These are phyloP conservation scores for Buphagus erythrorhynchus DNA, from an alignment of 2,797 vertebrate genomes.

Conservation along the genomic window DNA sequence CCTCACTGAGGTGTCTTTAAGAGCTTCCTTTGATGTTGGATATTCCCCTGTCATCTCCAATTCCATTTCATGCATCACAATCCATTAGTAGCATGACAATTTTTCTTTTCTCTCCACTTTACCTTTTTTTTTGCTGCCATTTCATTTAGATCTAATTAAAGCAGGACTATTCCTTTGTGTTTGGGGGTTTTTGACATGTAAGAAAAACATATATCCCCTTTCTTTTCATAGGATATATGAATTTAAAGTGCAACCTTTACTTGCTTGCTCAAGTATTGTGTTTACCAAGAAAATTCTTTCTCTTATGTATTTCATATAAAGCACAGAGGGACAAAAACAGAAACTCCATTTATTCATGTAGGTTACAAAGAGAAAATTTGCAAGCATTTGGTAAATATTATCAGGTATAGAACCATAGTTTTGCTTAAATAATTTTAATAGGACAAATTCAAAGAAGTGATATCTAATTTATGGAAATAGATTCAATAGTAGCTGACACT, in stretches of 20 bases:
- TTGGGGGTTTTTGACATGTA: fast-evolving
- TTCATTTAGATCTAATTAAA: neutral
- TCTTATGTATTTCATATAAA: neutral
- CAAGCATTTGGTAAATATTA: neutral
- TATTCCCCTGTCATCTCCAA: neutral
- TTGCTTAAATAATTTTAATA: neutral
- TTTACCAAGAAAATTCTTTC: neutral
- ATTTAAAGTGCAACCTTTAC: neutral
- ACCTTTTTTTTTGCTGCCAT: neutral
- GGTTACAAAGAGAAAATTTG: neutral
- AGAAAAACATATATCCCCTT: neutral
- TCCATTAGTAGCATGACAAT: neutral
- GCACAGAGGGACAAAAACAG: neutral
- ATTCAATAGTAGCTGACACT: neutral
- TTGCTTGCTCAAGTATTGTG: neutral
- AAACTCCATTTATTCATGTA: neutral
- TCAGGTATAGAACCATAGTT: neutral
- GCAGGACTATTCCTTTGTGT: neutral
- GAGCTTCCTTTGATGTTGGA: neutral
- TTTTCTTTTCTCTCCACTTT: neutral
- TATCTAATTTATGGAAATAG: neutral
- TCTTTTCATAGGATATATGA: neutral
- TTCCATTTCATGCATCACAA: neutral
- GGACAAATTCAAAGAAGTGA: neutral
- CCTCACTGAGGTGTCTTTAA: neutral